phyloP scores from a whole-genome alignment of 2,888 invertebrate species.

The Seira sanloemensis region DNA sequence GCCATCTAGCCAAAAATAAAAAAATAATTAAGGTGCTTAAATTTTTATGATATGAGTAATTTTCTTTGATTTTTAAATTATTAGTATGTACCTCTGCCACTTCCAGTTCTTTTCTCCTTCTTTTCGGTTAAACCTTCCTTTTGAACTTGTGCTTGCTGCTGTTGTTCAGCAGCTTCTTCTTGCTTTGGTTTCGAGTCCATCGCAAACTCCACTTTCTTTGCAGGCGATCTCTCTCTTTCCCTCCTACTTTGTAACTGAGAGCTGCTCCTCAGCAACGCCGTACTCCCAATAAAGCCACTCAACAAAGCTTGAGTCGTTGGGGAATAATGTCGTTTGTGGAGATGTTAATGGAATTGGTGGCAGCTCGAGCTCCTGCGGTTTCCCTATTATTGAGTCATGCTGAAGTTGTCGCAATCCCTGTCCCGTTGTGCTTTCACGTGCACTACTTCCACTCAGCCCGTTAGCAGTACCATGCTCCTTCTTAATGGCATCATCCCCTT shows the following conservation, averaged over 20 bases:
- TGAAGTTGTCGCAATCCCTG: conserved; percentile 18
- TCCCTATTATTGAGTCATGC: background rate
- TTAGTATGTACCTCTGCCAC: conserved; percentile 29
- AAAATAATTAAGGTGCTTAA: background rate
- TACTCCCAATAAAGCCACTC: conserved; percentile 45
- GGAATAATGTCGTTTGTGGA: background rate
- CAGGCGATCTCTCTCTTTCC: conserved; percentile 15
- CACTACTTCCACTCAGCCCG: conserved; percentile 1
- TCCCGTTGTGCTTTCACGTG: conserved; percentile 17
- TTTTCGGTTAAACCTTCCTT: background rate
- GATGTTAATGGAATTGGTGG: conserved; percentile 10
- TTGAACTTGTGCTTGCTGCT: background rate
- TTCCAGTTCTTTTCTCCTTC: conserved; percentile 16
- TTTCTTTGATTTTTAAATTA: background rate
- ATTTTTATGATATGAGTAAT: background rate
- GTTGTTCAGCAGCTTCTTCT: background rate
- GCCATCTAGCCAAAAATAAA: background rate
- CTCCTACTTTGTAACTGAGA: conserved; percentile 33
- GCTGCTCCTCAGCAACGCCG: conserved; percentile 30
- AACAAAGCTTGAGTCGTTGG: conserved; percentile 22
- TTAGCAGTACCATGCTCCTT: background rate
- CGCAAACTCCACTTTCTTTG: conserved; percentile 22
- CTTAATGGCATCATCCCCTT: background rate
- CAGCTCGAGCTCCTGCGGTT: conserved; percentile 33
- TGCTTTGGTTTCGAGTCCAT: background rate